Percentiles rank a stretch among this genome's conserved stretches.
Evolutionary conservation across 2,113 vertebrate species (phyloP).

Genomic region (zebrafish (Danio rerio)): GRCz12tu NC_133182.1:22385501-22386000

Average conservation of each 20-base stretch:
- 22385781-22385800: slow-evolving; percentile 42
- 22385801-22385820: slow-evolving; percentile 43
- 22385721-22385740: slow-evolving; percentile 70
- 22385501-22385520: slow-evolving; percentile 26
- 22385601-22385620: slow-evolving; percentile 20
- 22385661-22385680: slow-evolving; percentile 37
- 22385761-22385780: slow-evolving; percentile 64
- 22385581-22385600: slow-evolving; percentile 17
- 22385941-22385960: slow-evolving; percentile 57
- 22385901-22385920: slow-evolving; percentile 63
- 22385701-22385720: slow-evolving; percentile 53
- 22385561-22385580: slow-evolving; percentile 15
- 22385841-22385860: slow-evolving; percentile 80
- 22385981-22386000: slow-evolving; percentile 59
- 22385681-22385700: slow-evolving; percentile 64
- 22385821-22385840: slow-evolving; percentile 49
- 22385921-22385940: slow-evolving; percentile 67
- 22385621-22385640: slow-evolving; percentile 32
- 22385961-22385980: slow-evolving; percentile 34
- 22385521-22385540: slow-evolving; percentile 3
- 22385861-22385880: slow-evolving; percentile 70
- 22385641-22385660: slow-evolving; percentile 42
- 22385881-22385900: slow-evolving; percentile 66
- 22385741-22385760: slow-evolving; percentile 69
- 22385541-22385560: slow-evolving; percentile 26